phyloP scores from a whole-genome alignment of 2,888 invertebrate species.

The Cheilosia scutellata region DNA sequence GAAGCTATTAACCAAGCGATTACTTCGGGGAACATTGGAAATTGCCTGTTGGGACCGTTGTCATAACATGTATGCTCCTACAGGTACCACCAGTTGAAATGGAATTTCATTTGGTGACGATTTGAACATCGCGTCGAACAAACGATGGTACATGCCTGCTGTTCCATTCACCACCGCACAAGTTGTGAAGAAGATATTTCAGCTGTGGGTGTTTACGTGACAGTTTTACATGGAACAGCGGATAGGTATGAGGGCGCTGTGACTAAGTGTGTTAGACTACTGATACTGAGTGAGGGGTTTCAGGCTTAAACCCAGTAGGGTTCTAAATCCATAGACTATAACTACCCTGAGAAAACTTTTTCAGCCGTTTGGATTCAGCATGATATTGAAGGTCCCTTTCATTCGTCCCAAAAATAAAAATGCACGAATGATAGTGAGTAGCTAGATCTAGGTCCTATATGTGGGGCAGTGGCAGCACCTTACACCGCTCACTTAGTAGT shows the following conservation, averaged over 20 bases:
- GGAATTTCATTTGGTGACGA: slow-evolving; percentile 68
- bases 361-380: too few relatives aligned
- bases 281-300: not conserved
- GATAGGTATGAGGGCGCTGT: too few relatives aligned
- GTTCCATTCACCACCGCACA: slow-evolving; percentile 72
- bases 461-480: not conserved
- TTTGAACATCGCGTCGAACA: slow-evolving; percentile 68
- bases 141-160: slow-evolving; percentile 64
- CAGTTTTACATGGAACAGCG: not conserved
- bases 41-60: slow-evolving; percentile 62
- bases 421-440: too few relatives aligned
- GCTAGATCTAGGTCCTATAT: not conserved
- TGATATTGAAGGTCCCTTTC: not conserved
- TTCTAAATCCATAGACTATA: too few relatives aligned
- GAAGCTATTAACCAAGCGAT: slow-evolving; percentile 44
- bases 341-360: too few relatives aligned
- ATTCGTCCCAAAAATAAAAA: not conserved
- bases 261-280: not conserved
- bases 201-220: slow-evolving; percentile 2
- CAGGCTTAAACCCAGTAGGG: not conserved
- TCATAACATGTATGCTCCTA: slow-evolving; percentile 51
- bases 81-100: slow-evolving; percentile 31
- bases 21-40: slow-evolving; percentile 61
- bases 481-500: not conserved
- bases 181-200: slow-evolving; percentile 58